Evolutionary conservation across 1,140 invertebrate genomes (phyloP).

Genomic region (Thrips palmi): DNA sequence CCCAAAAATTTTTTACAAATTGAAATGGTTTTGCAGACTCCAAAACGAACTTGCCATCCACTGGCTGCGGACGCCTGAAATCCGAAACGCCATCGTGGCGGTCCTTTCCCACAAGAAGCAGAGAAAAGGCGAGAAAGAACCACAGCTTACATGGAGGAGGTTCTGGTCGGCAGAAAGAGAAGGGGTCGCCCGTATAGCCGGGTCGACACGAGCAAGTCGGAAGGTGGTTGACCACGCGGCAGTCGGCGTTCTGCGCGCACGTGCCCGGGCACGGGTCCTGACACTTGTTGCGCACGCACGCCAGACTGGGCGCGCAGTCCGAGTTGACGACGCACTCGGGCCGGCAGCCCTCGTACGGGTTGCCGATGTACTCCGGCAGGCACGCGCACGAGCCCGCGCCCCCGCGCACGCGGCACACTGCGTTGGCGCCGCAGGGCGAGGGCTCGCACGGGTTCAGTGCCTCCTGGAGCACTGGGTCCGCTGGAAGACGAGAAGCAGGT

Average conservation of each 20-base stretch:
- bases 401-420: constrained; percentile 43
- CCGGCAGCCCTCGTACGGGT: constrained; percentile 53
- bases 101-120: too few relatives aligned
- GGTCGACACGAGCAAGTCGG: constrained; percentile 46
- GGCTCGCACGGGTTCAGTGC: constrained; percentile 38
- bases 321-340: constrained; percentile 53
- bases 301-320: constrained; percentile 46
- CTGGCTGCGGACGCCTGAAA: too few relatives aligned
- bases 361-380: constrained; percentile 47
- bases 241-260: constrained; percentile 52
- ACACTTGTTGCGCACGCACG: constrained; percentile 49
- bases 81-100: too few relatives aligned
- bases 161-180: constrained; percentile 38
- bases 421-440: constrained; percentile 54
- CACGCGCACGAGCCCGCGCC: constrained; percentile 49
- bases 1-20: too few relatives aligned
- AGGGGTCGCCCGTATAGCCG: constrained; percentile 52
- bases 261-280: constrained; percentile 51
- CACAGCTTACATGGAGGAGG: too few relatives aligned
- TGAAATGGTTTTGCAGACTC: too few relatives aligned
- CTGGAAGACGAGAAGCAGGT: too few relatives aligned
- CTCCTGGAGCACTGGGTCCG: constrained; percentile 15
- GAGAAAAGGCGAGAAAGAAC: too few relatives aligned
- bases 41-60: too few relatives aligned
- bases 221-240: constrained; percentile 50